Conservation (phyloP, 2,113 vertebrate species). For the Leuciscus idus region DNA sequence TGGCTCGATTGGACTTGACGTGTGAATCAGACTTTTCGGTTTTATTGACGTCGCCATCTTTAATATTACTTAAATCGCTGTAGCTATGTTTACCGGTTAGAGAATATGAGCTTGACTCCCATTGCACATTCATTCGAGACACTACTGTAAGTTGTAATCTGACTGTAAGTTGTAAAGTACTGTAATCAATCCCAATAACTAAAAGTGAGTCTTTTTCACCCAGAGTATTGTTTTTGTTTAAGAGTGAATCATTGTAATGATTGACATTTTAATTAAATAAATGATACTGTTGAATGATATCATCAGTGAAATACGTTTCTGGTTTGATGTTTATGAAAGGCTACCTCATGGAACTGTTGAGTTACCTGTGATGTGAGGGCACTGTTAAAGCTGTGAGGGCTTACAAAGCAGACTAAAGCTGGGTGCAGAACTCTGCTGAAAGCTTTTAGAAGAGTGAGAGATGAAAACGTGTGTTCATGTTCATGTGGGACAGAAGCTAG, state of each 20-base stretch:
- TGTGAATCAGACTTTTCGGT: no score
- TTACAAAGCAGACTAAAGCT: neutral
- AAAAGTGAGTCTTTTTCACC: neutral
- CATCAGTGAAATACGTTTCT: neutral
- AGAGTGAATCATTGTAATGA: neutral
- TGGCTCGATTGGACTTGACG: no score
- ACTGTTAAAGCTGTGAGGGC: neutral
- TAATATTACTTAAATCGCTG: no score
- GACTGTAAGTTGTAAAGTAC: no score
- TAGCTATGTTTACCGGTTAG: no score
- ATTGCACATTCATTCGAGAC: no score
- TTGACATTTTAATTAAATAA: neutral
- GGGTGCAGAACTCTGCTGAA: conserved; percentile 17
- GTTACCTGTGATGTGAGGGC: neutral
- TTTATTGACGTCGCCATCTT: no score
- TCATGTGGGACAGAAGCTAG: conserved; percentile 22
- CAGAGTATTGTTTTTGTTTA: neutral
- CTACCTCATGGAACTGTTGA: neutral
- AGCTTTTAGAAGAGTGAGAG: conserved; percentile 7
- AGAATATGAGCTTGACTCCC: no score
- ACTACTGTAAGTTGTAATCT: no score
- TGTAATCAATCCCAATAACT: no score
- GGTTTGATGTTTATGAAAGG: neutral
- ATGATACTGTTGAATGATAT: neutral
- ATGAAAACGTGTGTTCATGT: conserved; percentile 5